phyloP scores from a whole-genome alignment of 2,113 vertebrate species.

The Pomatorhinus ruficollis region DNA sequence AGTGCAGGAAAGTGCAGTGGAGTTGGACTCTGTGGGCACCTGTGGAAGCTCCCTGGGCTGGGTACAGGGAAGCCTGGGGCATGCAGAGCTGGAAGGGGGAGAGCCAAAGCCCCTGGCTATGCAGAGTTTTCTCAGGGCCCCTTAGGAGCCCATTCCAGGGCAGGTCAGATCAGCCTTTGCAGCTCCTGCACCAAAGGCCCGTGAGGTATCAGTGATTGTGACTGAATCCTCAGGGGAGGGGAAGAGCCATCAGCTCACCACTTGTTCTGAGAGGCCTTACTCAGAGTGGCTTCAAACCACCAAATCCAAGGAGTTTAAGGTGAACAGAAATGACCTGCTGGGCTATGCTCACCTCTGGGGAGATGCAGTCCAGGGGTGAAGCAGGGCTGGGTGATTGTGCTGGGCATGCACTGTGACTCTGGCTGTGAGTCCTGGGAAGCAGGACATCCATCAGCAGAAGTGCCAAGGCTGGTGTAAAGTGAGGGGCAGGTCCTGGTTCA shows the following conservation, averaged over 20 bases:
- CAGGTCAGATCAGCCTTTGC: background rate
- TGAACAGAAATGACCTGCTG: background rate
- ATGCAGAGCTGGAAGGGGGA: background rate
- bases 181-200: background rate
- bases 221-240: background rate
- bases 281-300: background rate
- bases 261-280: background rate
- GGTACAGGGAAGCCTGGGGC: background rate
- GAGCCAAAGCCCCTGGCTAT: background rate
- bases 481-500: background rate
- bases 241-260: background rate
- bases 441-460: background rate
- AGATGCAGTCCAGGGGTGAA: background rate
- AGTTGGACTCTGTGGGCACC: background rate
- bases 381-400: background rate
- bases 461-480: background rate
- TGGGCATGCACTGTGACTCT: background rate
- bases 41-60: background rate
- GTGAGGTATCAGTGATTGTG: accelerated
- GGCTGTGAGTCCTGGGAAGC: background rate
- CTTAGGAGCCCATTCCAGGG: background rate
- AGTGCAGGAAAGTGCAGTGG: background rate
- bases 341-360: background rate
- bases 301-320: background rate
- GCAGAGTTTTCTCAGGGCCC: background rate